These are phyloP conservation scores for Calephelis virginiensis DNA, from an alignment of 1,140 invertebrate species.

Conservation along the genomic window DNA sequence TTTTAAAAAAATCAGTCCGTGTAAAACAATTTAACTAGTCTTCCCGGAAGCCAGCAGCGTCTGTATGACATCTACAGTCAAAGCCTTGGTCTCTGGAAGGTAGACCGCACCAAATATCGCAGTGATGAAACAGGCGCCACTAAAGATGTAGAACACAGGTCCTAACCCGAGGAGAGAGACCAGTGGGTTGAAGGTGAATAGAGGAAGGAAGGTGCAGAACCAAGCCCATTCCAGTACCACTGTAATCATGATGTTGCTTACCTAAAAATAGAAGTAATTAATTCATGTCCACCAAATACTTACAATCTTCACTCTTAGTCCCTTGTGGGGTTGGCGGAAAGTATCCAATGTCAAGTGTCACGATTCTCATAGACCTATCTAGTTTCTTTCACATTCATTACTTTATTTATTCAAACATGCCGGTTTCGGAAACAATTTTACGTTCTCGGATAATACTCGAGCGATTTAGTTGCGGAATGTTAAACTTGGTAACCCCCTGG, in stretches of 20 bases:
- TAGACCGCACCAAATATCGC: constrained; percentile 74
- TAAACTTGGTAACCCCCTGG: no score
- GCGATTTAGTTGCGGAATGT: no score
- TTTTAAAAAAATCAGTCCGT: no score
- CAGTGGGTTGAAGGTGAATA: constrained; percentile 55
- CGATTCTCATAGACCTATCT: no score
- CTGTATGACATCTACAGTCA: constrained; percentile 37
- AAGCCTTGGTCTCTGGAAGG: constrained; percentile 82
- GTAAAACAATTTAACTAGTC: neutral
- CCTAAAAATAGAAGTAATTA: constrained; percentile 28
- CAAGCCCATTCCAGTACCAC: constrained; percentile 46
- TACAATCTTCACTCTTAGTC: no score
- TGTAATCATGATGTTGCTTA: constrained; percentile 47
- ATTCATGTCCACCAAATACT: no score
- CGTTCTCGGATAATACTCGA: no score
- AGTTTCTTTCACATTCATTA: no score
- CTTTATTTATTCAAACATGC: no score
- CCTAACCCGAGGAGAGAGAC: constrained; percentile 71
- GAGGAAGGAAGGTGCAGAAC: constrained; percentile 45
- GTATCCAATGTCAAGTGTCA: no score
- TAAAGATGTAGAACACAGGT: constrained; percentile 75
- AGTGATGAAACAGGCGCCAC: constrained; percentile 63
- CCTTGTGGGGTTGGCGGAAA: no score
- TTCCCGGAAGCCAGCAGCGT: constrained; percentile 19
- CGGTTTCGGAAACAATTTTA: no score